Base-by-base conservation (phyloP, 2,888 invertebrate species). In the Drosophila subsilvestris region DNA sequence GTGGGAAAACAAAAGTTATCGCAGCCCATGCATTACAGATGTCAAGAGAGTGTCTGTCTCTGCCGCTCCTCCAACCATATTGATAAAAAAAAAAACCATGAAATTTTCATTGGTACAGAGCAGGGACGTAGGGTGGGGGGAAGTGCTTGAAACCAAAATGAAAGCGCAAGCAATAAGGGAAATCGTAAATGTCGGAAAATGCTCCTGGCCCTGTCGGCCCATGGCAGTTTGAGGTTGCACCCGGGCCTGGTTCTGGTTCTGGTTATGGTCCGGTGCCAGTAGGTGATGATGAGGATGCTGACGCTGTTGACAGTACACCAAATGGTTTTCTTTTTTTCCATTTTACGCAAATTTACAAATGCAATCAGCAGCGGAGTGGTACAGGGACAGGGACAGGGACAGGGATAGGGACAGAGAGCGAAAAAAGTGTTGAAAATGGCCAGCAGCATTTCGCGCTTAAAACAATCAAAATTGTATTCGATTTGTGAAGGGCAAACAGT, bases 151-250 rank as follows among this genome's bases (percentile, higher is more conserved):
- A 70, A 60, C 53, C 58, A 65, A 45, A 68, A 57, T 63, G 73
- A 86, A 83, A 78, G 66, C 86, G 55, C 77, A 68, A 73, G 75
- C 86, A 83, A 84, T 84, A 84, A 76, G 71, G 68, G 74, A 86
- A 78, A 82, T 86, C 72, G 76, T 82, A 80, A 82, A 80, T 78
- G 80, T 57, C 78, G 44, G 17, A 62, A 56, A 68, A 61, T 61
- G 71, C 42, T 54, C 47, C 10, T 50, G 55, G 50, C 17, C 4
- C 17, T 18, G 50, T 67, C 48, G 50, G 27, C 17, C 18, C 29
- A 50, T 63, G 44, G 37, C 37, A 55, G 49, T 53, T 60, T 60
- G 71, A 37, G 54, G 55, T 29, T 44, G 29, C 43, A 18, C 55
- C 17, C 32, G 37, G 12, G 12, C 12, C 17, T n/a, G 37, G 3